Evolutionary conservation across 2,888 invertebrate species (phyloP).

Genomic region (Cremastobaeus sp.): DNA sequence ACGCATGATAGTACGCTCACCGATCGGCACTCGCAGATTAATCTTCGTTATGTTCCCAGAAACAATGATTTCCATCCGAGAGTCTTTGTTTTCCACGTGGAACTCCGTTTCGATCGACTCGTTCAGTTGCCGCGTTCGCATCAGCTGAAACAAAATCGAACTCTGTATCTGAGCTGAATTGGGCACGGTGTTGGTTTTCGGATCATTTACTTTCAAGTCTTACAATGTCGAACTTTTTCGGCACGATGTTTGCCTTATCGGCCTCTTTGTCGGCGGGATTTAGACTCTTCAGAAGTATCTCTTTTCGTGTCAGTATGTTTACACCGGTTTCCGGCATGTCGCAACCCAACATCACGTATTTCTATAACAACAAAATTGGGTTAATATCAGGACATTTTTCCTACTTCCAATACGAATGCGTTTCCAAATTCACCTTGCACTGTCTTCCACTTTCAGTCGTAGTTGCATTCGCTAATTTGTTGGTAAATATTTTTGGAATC

Average conservation of each 20-base stretch:
- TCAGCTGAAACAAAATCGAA: conserved; percentile 49
- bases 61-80: conserved; percentile 58
- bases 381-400: conserved; percentile 6
- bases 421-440: conserved; percentile 45
- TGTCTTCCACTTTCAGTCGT: conserved; percentile 15
- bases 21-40: conserved; percentile 59
- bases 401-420: conserved; percentile 4
- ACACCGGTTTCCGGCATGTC: conserved; percentile 49
- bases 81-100: conserved; percentile 16
- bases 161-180: too few relatives aligned
- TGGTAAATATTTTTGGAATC: conserved; percentile 33
- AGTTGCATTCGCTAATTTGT: conserved; percentile 22
- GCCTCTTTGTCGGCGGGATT: conserved; percentile 41
- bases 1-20: too few relatives aligned
- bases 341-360: conserved; percentile 54
- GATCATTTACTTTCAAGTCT: conserved; percentile 12
- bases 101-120: conserved; percentile 38
- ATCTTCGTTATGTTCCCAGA: conserved; percentile 63
- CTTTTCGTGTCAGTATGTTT: conserved; percentile 34
- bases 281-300: conserved; percentile 31
- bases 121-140: conserved; percentile 11
- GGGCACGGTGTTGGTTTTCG: conserved; percentile 11
- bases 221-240: conserved; percentile 44
- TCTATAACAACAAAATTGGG: conserved; percentile 30
- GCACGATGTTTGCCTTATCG: conserved; percentile 15